Base-by-base conservation (phyloP, 2,113 vertebrate genomes). In the Scomber japonicus region DNA sequence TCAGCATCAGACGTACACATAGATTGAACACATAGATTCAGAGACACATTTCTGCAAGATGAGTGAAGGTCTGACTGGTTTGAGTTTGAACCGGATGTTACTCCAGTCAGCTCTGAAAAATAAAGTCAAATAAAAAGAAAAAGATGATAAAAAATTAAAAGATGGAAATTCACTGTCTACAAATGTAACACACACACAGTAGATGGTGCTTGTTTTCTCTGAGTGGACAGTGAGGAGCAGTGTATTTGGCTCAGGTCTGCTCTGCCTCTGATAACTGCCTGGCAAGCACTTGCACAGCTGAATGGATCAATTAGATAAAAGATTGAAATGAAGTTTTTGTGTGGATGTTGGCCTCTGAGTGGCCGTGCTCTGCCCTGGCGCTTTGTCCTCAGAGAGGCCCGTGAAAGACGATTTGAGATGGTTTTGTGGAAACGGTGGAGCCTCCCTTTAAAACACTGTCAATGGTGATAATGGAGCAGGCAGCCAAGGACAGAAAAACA, bases 371-470 rank as follows among this genome's bases (percentile, higher is more conserved):
- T 61, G 27, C 54, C 75, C 75, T 13, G 35, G 35, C 40, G 60
- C 71, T 80, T 86, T 76, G 40, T 82, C 45, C 72, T 21, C 10
- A 1, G 10, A 66, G 56, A 70, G 31, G 50, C 57, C 77, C 50
- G 31, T 82, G 75, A 75, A 75, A 86, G 61, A 53, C 13, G 66
- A 82, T 75, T 83, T 64, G 51, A 78, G 57, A 24, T 15, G 10
- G 68, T 64, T 83, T 77, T 80, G 63, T 62, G 63, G 63, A 63
- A 60, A 45, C 0, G 16, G 21, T 21, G 60, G 63, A 55, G 67
- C 57, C 57, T 57, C 76, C 79, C 63, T 83, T 80, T 80, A 75
- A 63, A 80, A 68, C 76, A 53, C 56, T 76, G 56, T 30, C 76
- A 59, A 45, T 30, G 46, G n/a, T 50, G 3, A 76, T 73, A 72